Percentiles rank a stretch among this genome's conserved stretches.
Evolutionary conservation across 2,113 vertebrate species (phyloP).

Genomic region (Coptodon rendalli): DNA sequence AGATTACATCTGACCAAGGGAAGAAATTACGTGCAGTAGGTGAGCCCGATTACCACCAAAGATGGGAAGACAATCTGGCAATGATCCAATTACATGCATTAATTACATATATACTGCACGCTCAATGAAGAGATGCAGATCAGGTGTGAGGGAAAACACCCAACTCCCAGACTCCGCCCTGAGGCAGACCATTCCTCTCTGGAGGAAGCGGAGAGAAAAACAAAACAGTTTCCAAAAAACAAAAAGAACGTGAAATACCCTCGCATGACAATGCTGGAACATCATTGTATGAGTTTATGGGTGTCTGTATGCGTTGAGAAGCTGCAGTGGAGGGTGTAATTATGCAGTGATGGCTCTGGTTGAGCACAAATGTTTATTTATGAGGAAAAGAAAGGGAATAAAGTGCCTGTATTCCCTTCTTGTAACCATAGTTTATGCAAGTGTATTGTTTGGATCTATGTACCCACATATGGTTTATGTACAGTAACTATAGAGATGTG

Average conservation of each 20-base stretch:
- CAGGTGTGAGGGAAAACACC: not conserved
- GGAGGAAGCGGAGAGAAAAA: not conserved
- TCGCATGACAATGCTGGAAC: not conserved
- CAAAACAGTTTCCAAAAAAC: not conserved
- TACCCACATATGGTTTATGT: conserved; percentile 17
- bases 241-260: not conserved
- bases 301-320: not conserved
- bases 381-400: not conserved
- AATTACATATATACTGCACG: not conserved
- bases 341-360: not conserved
- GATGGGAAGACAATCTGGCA: not conserved
- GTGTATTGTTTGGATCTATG: not conserved
- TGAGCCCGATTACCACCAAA: not conserved
- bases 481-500: not conserved
- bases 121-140: not conserved
- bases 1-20: not conserved
- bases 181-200: not conserved
- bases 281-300: not conserved
- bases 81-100: not conserved
- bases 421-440: not conserved
- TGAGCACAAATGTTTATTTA: not conserved
- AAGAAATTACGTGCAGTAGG: not conserved
- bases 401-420: not conserved
- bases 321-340: not conserved
- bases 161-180: not conserved